Base-by-base conservation (phyloP, 2,888 invertebrate species). In the Syrista parreyssii region DNA sequence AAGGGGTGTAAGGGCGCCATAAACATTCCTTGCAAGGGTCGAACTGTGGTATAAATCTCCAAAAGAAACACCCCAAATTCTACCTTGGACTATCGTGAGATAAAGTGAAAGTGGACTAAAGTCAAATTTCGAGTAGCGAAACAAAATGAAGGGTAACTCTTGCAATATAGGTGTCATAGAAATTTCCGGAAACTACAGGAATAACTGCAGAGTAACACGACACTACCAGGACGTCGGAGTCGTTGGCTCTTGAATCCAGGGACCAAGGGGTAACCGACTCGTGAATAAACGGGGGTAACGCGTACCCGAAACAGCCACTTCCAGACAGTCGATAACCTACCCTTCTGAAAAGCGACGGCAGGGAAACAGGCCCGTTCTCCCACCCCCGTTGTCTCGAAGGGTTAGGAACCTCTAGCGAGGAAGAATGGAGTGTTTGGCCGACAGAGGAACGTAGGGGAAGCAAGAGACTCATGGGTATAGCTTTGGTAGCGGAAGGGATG, bases 271-370 rank as follows among this genome's bases (percentile, higher is more conserved):
- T 55, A 71, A 71, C 71, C 12, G 6, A 32, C n/a, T 71, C 71
- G 71, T 32, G 33, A 71, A 71, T 31, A 71, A 71, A 15, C 71
- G 71, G 71, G 71, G 71, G 15, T 71, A 71, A 71, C 71, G 71
- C 32, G 71, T 71, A 32, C 33, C 33, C 71, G 31, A 71, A 71
- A 32, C 71, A 31, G 71, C 32, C 71, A 32, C 31, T 71, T 33
- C 82, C 78, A 83, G 83, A 83, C 81, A 84, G 84, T 84, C 83
- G 81, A 84, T 84, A 84, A 84, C 80, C 83, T 72, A 78, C 35
- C 71, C 84, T 81, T 79, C 79, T 78, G 79, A 30, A 9, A n/a
- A 12, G 33, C 81, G 81, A 80, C 81, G 75, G 68, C 77, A 83
- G 81, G 80, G 79, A 84, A 80, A 82, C 80, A 82, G 74, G 77